Evolutionary conservation across 2,797 vertebrate species (phyloP).

Genomic region (Podarcis siculus): DNA sequence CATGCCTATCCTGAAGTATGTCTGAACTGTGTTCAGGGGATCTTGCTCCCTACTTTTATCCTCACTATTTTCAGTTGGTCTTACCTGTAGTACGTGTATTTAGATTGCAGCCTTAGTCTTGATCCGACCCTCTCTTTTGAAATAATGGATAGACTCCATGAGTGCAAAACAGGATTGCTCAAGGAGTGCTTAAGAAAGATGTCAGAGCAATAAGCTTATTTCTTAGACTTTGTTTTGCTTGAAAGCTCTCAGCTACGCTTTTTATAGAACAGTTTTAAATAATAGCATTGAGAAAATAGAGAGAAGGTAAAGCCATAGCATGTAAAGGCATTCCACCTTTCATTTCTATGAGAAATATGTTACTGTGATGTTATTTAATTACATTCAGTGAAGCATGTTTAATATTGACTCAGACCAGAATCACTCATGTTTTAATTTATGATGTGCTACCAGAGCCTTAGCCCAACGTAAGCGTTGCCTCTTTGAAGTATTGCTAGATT

Average conservation of each 20-base stretch:
- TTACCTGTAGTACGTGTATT: background rate
- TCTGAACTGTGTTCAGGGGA: too few species aligned
- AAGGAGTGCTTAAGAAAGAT: slow-evolving; percentile 55
- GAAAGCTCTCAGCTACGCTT: slow-evolving; percentile 52
- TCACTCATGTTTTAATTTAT: slow-evolving; percentile 50
- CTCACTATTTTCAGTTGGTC: too few species aligned
- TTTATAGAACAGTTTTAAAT: slow-evolving; percentile 3
- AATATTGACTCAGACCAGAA: slow-evolving; percentile 45
- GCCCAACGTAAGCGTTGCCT: slow-evolving; percentile 40
- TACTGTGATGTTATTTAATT: slow-evolving; percentile 54
- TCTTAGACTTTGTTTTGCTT: slow-evolving; percentile 65
- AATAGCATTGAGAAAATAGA: slow-evolving; percentile 48
- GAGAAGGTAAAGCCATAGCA: slow-evolving; percentile 36
- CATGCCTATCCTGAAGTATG: too few species aligned
- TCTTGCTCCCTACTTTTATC: too few species aligned
- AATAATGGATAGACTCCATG: background rate
- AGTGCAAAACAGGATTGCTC: slow-evolving; percentile 29
- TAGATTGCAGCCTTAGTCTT: background rate
- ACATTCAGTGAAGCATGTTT: slow-evolving; percentile 50
- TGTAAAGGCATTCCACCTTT: slow-evolving; percentile 33
- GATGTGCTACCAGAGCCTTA: slow-evolving; percentile 38
- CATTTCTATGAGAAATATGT: slow-evolving; percentile 27
- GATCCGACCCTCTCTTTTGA: background rate
- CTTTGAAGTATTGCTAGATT: slow-evolving; percentile 71
- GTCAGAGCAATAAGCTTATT: slow-evolving; percentile 56